Base-by-base conservation (phyloP, 2,888 invertebrate species). In the Drosophila limbata region DNA sequence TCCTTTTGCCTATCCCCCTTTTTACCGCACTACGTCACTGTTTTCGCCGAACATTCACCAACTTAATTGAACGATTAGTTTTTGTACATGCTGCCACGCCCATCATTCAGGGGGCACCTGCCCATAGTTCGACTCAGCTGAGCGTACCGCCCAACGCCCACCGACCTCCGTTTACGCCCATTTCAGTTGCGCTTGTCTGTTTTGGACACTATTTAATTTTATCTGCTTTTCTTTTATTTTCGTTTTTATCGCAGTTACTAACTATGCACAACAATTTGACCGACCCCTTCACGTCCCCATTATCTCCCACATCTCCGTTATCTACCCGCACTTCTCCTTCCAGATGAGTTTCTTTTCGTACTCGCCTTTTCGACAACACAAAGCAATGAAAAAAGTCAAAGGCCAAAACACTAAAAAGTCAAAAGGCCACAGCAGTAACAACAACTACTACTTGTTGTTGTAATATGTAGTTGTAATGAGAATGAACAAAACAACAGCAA, bases 11-110 rank as follows among this genome's bases (percentile, higher is more conserved):
- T 15, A 17, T 15, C 47, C 37, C 55, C n/a, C n/a, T 33, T 52
- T 17, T 51, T 67, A 42, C 62, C 69, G 40, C 55, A 19, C 63
- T 50, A 48, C 40, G 47, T 31, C 62, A 55, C 48, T 52, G 53
- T 45, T 39, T 33, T 51, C 62, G 51, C 44, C 55, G 45, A 63
- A 55, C 73, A 77, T 73, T 71, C 63, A 52, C 62, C 72, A 83
- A 83, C 77, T 86, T 88, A 84, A 84, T 84, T 84, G 84, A 84
- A 84, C 88, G 84, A 84, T 84, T 84, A 84, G 86, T 84, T 84
- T 84, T 84, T 84, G 88, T 79, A 81, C 84, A 74, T 79, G 84
- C 21, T 69, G 84, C 79, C 79, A 87, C 76, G 81, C 84, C 86
- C 69, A 52, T 17, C 21, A 37, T 31, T 50, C 62, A 39, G 31